Evolutionary conservation across 2,113 vertebrate species (phyloP), one percentile per base, ranked within the genome.

Genomic region (Carollia perspicillata): DNA sequence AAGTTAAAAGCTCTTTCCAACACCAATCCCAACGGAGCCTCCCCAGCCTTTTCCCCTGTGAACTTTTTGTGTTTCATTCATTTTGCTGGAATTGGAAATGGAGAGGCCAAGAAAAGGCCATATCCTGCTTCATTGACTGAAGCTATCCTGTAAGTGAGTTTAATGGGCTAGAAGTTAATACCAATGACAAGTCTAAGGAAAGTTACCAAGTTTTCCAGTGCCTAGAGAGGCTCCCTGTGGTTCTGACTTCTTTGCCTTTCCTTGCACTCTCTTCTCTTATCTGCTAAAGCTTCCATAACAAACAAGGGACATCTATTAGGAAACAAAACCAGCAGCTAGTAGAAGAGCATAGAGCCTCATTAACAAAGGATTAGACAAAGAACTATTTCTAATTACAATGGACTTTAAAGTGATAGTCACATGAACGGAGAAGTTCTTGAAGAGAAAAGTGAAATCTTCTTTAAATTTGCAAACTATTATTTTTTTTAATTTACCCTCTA

Each of bases 121-220:
- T 85, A 97, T 97, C 97, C 98, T 66, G 98, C 98, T 98, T 98
- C 98, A 98, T 68, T 98, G 98, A 97, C 97, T 98, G 97, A 94
- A 97, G 97, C 98, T 86, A 95, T 92, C 95, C 98, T 96, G 96
- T 86, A 97, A 98, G 97, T 30, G 95, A 97, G 98, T 98, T 98
- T 98, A 98, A 98, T 98, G 98, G 98, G 97, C 98, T 98, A 98
- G 98, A 99, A 98, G 98, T 98, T 97, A 98, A 98, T 97, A 98
- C 96, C 98, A 97, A 97, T 98, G 98, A 98, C 98, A 98, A 98
- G 92, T 98, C 97, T 84, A 95, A 98, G 98, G 96, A 98, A 98
- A 98, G 98, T 97, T 86, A 97, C 92, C 89, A 78, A 96, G 83
- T 0, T 93, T 89, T 96, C 81, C 94, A 97, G 93, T 97, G 95